These are phyloP conservation scores for Chrysemys picta DNA, from an alignment of 2,113 vertebrate genomes.

Conservation along the genomic window DNA sequence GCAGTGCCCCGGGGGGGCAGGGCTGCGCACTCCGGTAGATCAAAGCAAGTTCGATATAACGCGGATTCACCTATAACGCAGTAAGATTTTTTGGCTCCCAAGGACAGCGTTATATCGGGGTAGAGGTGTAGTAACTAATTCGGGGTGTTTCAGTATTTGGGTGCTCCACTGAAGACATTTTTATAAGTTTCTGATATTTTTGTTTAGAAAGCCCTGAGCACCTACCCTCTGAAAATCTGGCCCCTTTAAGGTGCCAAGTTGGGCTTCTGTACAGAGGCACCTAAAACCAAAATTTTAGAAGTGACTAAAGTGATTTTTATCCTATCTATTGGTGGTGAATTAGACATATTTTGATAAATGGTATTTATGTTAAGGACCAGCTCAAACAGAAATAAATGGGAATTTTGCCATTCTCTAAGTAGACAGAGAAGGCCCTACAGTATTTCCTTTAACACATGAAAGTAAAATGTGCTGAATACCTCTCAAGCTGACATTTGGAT, in stretches of 20 bases:
- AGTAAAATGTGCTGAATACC: background rate
- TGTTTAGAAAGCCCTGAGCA: background rate
- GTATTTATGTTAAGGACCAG: background rate
- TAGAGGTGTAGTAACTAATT: background rate
- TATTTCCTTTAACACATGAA: background rate
- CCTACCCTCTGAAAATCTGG: background rate
- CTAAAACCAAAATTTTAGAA: background rate
- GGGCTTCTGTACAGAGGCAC: background rate
- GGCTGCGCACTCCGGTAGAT: too few species aligned
- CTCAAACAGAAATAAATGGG: background rate
- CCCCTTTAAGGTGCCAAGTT: background rate
- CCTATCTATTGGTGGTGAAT: too few species aligned
- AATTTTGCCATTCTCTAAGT: background rate
- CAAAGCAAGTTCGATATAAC: too few species aligned
- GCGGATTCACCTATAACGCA: too few species aligned
- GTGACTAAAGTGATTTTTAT: background rate
- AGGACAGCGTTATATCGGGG: too few species aligned
- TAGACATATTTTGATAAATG: background rate
- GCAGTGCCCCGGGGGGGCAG: too few species aligned
- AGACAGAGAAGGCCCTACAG: background rate
- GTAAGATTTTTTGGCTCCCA: too few species aligned
- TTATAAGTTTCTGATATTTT: background rate
- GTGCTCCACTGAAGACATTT: background rate
- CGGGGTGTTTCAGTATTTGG: background rate
- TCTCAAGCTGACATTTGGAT: background rate